These are phyloP conservation scores for Sylvilagus floridanus DNA, from an alignment of 2,797 vertebrate genomes.

Conservation along the genomic window DNA sequence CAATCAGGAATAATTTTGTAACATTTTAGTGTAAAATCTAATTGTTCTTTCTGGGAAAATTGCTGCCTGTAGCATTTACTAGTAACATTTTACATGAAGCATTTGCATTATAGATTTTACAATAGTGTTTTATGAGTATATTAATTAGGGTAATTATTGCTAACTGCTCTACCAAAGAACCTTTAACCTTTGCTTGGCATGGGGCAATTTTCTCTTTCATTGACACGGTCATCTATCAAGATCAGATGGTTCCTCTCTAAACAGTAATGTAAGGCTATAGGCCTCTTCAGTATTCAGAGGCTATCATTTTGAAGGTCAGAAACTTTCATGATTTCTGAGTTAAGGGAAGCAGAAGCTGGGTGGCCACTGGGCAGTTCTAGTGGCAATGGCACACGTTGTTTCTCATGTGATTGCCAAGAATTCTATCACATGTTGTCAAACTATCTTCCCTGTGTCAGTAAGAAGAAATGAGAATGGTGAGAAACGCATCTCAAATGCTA, in stretches of 20 bases:
- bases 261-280: background rate
- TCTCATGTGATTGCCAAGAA: background rate
- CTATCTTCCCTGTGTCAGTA: background rate
- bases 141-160: slow-evolving; percentile 6
- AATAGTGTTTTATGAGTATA: slow-evolving; percentile 5
- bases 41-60: background rate
- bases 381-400: background rate
- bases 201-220: background rate
- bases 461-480: background rate
- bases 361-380: background rate
- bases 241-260: background rate
- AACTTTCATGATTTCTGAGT: background rate
- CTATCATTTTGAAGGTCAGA: background rate
- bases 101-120: slow-evolving; percentile 30
- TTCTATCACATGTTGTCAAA: background rate
- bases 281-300: background rate
- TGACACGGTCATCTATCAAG: background rate
- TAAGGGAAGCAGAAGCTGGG: background rate
- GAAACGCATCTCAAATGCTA: background rate
- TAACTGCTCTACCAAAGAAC: background rate
- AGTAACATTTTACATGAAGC: background rate
- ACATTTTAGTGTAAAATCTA: slow-evolving; percentile 18
- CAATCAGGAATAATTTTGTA: background rate
- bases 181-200: background rate
- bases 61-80: background rate